Conservation (phyloP, 2,888 invertebrate genomes). For the Blastobasis adustella region DNA sequence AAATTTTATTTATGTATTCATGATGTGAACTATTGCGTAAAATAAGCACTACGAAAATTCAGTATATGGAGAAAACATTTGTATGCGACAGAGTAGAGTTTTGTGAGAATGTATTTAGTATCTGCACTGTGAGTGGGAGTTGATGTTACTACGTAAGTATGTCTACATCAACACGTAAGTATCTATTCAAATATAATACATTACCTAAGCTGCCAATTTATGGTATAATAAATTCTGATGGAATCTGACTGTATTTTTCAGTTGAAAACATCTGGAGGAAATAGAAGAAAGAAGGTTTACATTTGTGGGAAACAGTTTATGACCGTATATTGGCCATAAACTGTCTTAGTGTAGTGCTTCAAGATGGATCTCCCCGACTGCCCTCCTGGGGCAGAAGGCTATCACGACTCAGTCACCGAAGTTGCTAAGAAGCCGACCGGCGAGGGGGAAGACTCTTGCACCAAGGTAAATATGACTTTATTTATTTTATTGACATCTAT, state of each 20-base stretch:
- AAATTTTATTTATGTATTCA: too few species aligned
- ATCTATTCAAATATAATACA: conserved; percentile 40
- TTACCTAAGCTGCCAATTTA: conserved; percentile 22
- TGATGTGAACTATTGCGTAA: too few species aligned
- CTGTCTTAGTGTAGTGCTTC: conserved; percentile 60
- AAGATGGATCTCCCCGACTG: conserved; percentile 69
- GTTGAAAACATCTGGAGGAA: conserved; percentile 22
- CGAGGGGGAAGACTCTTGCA: conserved; percentile 32
- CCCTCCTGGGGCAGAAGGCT: conserved; percentile 67
- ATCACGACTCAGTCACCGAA: conserved; percentile 60
- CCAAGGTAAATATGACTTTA: conserved; percentile 61
- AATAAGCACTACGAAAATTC: too few species aligned
- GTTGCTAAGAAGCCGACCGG: conserved; percentile 43
- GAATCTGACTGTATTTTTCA: conserved; percentile 40
- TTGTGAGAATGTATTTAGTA: conserved; percentile 1
- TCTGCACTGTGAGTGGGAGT: conserved; percentile 21
- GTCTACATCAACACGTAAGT: conserved; percentile 32
- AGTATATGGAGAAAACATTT: too few species aligned
- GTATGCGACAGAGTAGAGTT: not conserved
- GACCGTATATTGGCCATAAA: conserved; percentile 56
- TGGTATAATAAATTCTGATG: conserved; percentile 18
- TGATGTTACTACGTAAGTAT: conserved; percentile 27
- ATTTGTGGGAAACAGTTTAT: conserved; percentile 47
- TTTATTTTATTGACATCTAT: conserved; percentile 4
- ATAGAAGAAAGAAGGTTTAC: conserved; percentile 34